Evolutionary conservation across 1,140 invertebrate species (phyloP).

Genomic region (Stratiolaelaps scimitus): DNA sequence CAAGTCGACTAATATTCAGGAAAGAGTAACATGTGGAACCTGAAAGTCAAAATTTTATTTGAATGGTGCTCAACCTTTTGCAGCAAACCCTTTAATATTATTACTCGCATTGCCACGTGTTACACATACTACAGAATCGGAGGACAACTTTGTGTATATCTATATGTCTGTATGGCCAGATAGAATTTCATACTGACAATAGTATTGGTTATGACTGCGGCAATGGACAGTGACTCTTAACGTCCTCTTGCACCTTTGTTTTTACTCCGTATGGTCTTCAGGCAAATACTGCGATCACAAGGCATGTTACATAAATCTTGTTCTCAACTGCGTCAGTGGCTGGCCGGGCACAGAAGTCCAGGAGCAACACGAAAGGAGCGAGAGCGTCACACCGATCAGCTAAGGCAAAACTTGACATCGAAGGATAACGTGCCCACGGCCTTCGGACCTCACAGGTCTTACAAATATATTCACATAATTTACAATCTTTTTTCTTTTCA

Average conservation of each 20-base stretch:
- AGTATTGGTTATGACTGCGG: not conserved
- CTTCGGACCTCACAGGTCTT: too few relatives aligned
- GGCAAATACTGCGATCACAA: conserved; percentile 7
- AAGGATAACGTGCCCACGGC: too few relatives aligned
- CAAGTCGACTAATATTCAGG: too few relatives aligned
- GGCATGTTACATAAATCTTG: conserved; percentile 21
- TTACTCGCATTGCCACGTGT: too few relatives aligned
- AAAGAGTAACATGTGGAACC: too few relatives aligned
- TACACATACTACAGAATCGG: too few relatives aligned
- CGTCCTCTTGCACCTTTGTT: not conserved
- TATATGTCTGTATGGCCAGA: not conserved
- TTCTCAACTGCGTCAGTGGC: conserved; percentile 7
- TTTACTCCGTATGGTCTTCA: not conserved
- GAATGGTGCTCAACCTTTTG: too few relatives aligned
- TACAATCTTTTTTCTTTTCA: too few relatives aligned
- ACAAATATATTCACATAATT: too few relatives aligned
- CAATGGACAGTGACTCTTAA: not conserved
- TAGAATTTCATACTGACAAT: not conserved
- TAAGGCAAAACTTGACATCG: too few relatives aligned
- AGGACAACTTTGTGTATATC: not conserved
- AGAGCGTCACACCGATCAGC: not conserved
- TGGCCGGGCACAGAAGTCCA: conserved; percentile 21
- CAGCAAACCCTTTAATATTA: too few relatives aligned
- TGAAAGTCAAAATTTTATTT: too few relatives aligned
- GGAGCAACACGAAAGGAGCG: not conserved